Conservation (phyloP, 35 echinoderm and acorn worm species). For the Lytechinus pictus region DNA sequence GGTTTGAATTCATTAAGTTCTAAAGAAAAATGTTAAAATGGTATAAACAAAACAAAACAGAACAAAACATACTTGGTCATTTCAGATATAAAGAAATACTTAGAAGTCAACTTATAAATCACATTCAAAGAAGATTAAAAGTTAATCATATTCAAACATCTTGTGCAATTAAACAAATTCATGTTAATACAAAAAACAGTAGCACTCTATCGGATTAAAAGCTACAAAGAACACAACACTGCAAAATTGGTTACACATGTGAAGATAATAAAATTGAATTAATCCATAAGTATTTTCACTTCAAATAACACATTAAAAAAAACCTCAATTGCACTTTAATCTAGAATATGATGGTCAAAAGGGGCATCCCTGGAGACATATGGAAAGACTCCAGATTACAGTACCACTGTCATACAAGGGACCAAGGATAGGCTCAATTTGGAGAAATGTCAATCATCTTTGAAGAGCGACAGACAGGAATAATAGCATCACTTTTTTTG, state of each 20-base stretch:
- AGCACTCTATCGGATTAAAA: neutral
- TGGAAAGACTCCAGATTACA: neutral
- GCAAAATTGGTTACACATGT: neutral
- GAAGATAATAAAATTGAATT: neutral
- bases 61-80: too few relatives aligned
- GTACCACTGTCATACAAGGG: constrained; percentile 9
- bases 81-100: neutral
- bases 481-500: neutral
- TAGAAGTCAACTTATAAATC: neutral
- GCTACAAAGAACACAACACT: neutral
- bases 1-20: too few relatives aligned
- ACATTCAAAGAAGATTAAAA: neutral
- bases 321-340: neutral
- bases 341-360: neutral
- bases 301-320: neutral
- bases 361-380: neutral
- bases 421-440: neutral
- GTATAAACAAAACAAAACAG: too few relatives aligned
- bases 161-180: neutral
- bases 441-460: neutral
- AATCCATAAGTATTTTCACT: neutral
- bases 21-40: too few relatives aligned
- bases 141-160: neutral
- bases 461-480: neutral
- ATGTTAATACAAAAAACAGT: neutral